Base-by-base conservation (phyloP, 2,113 vertebrate species). In the Tympanuchus pallidicinctus region DNA sequence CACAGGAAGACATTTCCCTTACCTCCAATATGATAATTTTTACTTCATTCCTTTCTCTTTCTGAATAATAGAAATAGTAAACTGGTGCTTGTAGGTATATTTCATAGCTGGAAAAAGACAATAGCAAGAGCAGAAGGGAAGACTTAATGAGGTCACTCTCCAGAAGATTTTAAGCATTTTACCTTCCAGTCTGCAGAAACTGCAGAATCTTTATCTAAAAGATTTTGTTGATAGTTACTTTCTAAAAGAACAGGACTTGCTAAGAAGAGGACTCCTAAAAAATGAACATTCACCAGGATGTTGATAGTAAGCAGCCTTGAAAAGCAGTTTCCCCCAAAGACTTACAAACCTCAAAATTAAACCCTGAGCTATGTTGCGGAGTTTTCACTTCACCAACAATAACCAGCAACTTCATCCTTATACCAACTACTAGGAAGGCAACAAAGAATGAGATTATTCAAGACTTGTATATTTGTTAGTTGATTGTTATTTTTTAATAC, bases 261-360 rank as follows among this genome's bases (percentile, higher is more conserved):
- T 16, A 40, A 47, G 28, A 75, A 30, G 5, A n/a, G 1, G 48
- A 1, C 6, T 65, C n/a, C 24, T 64, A 4, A 69, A 64, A 92
- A 60, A 22, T 30, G 1, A 45, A 32, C 27, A 14, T 40, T 38
- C 8, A 0, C 3, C 11, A 24, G 11, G 24, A 36, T 0, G 0
- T n/a, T 72, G n/a, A 64, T 5, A 27, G 8, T 24, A 67, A 7
- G 7, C 9, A 28, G 6, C 21, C 22, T 38, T 67, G 7, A 24
- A 75, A 8, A 85, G 10, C 2, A 59, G 6, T 27, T 1, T 60
- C 60, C 82, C 73, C 30, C 16, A 76, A 75, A 69, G 2, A 7
- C 27, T 50, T 69, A 36, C 65, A 47, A 14, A 67, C 8, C 17
- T 85, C 42, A 36, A 71, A 78, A 63, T 50, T 40, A 48, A 80